Conservation (phyloP, 2,113 vertebrate species). For the Nyctibius bracteatus region DNA sequence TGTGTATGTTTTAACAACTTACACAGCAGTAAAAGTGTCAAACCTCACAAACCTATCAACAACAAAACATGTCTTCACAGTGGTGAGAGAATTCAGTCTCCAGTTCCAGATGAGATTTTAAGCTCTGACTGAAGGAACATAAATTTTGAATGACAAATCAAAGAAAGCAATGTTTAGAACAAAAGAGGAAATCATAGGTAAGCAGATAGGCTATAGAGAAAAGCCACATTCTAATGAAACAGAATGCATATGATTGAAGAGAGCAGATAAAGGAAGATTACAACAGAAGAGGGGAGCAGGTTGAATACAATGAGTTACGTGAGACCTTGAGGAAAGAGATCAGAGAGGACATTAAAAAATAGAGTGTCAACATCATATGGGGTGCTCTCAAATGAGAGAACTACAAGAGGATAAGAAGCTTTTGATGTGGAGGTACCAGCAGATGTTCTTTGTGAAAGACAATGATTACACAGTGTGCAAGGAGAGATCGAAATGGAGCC, state of each 20-base stretch:
- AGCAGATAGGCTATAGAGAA: not conserved
- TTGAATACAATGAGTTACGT: not conserved
- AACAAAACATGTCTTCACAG: not conserved
- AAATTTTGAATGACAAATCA: constrained; percentile 43
- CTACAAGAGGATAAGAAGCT: constrained; percentile 53
- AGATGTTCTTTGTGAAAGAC: constrained; percentile 51
- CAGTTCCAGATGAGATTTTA: not conserved
- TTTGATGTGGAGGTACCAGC: constrained; percentile 57
- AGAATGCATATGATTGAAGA: constrained; percentile 10
- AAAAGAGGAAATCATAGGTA: not conserved
- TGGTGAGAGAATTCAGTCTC: not conserved
- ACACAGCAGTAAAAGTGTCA: not conserved
- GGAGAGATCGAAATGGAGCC: constrained; percentile 38
- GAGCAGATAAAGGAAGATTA: constrained; percentile 12
- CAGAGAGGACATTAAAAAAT: constrained; percentile 50
- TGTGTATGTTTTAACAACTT: not conserved
- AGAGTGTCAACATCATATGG: constrained; percentile 37
- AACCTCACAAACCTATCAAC: not conserved
- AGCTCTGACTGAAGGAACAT: not conserved
- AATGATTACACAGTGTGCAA: constrained; percentile 44
- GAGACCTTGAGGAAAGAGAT: constrained; percentile 52
- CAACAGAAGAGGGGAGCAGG: not conserved
- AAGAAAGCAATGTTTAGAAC: constrained; percentile 10
- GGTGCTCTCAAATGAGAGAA: constrained; percentile 53
- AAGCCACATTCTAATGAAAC: constrained; percentile 17